Percentiles rank a stretch among this genome's conserved stretches.
These are phyloP conservation scores for Sinocyclocheilus rhinocerous DNA, from an alignment of 2,113 vertebrate species.

Conservation along the genomic window DNA sequence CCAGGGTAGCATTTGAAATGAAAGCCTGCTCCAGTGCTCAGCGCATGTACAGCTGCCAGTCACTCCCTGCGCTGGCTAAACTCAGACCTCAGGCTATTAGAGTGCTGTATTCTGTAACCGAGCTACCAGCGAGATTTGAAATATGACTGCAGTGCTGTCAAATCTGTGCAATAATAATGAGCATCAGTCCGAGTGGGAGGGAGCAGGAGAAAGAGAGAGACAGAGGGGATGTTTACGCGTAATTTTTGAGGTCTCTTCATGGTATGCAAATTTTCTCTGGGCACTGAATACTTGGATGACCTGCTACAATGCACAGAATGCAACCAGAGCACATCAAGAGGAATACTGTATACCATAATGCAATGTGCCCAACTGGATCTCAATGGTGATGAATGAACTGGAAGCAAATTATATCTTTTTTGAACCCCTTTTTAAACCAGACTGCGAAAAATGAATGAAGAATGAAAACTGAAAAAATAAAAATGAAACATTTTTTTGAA, in stretches of 20 bases:
- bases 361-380: background rate
- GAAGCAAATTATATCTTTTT: background rate
- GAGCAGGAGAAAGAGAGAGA: background rate
- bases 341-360: background rate
- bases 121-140: slow-evolving; percentile 7
- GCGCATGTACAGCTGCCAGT: slow-evolving; percentile 28
- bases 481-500: too few species aligned
- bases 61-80: background rate
- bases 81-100: slow-evolving; percentile 48
- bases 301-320: background rate
- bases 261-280: background rate
- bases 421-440: background rate
- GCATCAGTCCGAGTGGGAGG: background rate
- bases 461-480: too few species aligned
- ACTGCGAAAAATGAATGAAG: too few species aligned
- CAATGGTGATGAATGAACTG: too few species aligned
- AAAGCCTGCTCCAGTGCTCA: slow-evolving; percentile 10
- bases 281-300: background rate
- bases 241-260: background rate
- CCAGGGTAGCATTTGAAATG: slow-evolving; percentile 63
- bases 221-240: background rate
- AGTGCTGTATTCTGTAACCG: slow-evolving; percentile 23
- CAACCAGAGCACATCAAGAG: background rate
- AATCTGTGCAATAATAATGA: slow-evolving; percentile 42
- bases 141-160: slow-evolving; percentile 31